Conservation (phyloP, 2,888 invertebrate genomes). For the Tenthredo distinguenda region DNA sequence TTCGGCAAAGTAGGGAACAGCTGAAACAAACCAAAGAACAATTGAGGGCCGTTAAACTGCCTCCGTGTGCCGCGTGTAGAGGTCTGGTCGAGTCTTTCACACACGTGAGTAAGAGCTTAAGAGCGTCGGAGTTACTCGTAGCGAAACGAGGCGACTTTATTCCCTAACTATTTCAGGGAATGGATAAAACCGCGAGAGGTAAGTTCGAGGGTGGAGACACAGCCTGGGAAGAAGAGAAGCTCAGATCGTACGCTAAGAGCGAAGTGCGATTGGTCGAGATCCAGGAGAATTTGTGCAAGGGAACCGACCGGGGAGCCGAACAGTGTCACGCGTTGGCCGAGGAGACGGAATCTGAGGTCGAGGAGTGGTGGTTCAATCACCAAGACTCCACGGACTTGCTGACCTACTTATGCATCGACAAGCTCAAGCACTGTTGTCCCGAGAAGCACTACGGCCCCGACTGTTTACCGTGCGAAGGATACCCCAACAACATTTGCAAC, state of each 20-base stretch:
- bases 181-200: constrained; percentile 90
- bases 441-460: constrained; percentile 89
- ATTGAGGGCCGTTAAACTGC: constrained; percentile 79
- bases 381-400: constrained; percentile 83
- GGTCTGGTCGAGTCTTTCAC: constrained; percentile 88
- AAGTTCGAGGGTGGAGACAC: constrained; percentile 96
- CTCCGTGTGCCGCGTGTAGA: constrained; percentile 90
- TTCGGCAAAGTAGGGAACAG: neutral
- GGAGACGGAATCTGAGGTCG: constrained; percentile 89
- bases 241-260: constrained; percentile 90
- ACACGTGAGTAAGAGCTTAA: constrained; percentile 76
- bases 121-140: neutral
- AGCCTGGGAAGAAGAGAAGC: constrained; percentile 95
- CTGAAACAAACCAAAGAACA: constrained; percentile 65
- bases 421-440: constrained; percentile 90
- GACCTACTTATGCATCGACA: constrained; percentile 89
- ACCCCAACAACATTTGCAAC: constrained; percentile 87
- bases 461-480: constrained; percentile 90
- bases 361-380: constrained; percentile 93
- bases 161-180: constrained; percentile 80
- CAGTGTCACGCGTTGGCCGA: constrained; percentile 93
- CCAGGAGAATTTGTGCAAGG: constrained; percentile 91
- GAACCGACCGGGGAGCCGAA: constrained; percentile 85
- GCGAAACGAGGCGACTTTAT: neutral
- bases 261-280: constrained; percentile 95